Evolutionary conservation across 2,797 vertebrate species (phyloP).

Genomic region (Helarctos malayanus): DNA sequence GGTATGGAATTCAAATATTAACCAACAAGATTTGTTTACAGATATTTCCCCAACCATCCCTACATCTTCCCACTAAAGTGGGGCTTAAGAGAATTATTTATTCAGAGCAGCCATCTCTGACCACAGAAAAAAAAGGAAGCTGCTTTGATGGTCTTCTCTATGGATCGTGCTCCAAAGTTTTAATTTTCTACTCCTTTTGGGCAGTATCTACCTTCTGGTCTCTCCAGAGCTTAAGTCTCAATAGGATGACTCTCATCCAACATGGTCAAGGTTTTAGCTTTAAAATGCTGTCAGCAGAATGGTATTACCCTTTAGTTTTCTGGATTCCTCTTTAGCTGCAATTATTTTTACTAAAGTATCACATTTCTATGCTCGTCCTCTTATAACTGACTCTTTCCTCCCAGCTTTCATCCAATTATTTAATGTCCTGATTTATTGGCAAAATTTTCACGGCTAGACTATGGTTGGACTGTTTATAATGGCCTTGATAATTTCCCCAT

Average conservation of each 20-base stretch:
- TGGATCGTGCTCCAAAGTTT: not conserved
- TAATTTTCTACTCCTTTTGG: not conserved
- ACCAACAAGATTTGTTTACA: not conserved
- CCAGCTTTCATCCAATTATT: not conserved
- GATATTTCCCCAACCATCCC: not conserved
- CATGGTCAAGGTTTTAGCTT: not conserved
- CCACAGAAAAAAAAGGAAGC: not conserved
- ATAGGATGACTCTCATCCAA: not conserved
- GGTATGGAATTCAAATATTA: not conserved
- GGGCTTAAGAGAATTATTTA: not conserved
- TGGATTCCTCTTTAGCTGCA: not conserved
- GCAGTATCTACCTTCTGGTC: not conserved
- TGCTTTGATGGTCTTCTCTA: not conserved
- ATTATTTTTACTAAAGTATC: slow-evolving; percentile 9
- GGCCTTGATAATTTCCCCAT: not conserved
- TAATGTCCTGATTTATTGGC: not conserved
- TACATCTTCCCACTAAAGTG: not conserved
- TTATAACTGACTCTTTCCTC: not conserved
- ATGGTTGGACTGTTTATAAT: not conserved
- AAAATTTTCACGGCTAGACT: not conserved
- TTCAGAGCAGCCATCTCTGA: not conserved
- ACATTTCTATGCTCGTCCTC: not conserved
- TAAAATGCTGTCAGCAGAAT: not conserved
- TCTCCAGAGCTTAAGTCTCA: not conserved
- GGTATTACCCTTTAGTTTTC: not conserved